phyloP scores from a whole-genome alignment of 2,797 vertebrate genomes.

The Semotilus atromaculatus region DNA sequence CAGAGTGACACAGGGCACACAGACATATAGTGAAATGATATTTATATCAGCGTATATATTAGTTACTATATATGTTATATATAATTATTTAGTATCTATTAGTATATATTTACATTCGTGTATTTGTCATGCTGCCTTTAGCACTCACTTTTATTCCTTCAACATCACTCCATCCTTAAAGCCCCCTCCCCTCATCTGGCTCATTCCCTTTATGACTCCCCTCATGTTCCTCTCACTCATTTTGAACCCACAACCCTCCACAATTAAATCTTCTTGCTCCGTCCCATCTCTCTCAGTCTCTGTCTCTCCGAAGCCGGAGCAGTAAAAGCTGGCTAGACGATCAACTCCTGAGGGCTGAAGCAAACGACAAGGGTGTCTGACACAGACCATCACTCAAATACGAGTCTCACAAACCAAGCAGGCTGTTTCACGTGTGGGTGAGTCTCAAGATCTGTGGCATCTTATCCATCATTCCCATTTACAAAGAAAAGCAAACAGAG shows the following conservation, averaged over 20 bases:
- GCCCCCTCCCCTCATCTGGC: background rate
- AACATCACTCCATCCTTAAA: background rate
- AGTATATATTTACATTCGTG: background rate
- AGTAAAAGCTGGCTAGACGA: slow-evolving; percentile 22
- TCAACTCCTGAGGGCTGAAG: slow-evolving; percentile 24
- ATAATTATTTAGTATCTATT: background rate
- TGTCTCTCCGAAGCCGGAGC: slow-evolving; percentile 10
- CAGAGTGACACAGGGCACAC: too few species aligned
- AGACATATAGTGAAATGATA: background rate
- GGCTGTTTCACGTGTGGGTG: background rate
- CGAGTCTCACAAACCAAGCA: background rate
- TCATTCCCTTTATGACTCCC: slow-evolving; percentile 13
- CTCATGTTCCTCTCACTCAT: background rate
- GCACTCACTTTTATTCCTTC: background rate
- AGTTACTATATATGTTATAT: too few species aligned
- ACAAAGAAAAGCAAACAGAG: background rate
- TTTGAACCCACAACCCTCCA: slow-evolving; percentile 21
- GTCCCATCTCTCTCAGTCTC: slow-evolving; percentile 9
- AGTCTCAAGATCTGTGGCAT: background rate
- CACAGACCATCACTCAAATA: slow-evolving; percentile 16
- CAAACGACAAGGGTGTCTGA: slow-evolving; percentile 21
- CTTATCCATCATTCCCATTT: background rate
- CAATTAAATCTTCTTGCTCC: slow-evolving; percentile 6
- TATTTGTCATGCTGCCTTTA: background rate
- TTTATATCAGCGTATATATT: background rate